A percentile compares a stretch with the other conserved stretches of the same genome.
These are phyloP conservation scores for Elephantulus edwardii DNA, from an alignment of 2,113 vertebrate species.

Conservation along the genomic window DNA sequence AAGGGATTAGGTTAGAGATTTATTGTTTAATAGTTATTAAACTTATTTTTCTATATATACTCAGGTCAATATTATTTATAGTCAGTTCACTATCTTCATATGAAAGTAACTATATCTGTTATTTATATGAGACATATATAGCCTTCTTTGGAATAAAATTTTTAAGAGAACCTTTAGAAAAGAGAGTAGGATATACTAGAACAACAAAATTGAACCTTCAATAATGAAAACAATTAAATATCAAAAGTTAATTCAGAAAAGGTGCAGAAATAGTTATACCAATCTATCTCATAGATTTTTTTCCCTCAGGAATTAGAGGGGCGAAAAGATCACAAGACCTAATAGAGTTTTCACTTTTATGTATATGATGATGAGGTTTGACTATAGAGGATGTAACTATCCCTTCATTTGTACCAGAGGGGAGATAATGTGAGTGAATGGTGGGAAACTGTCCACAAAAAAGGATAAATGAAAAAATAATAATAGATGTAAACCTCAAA, in stretches of 20 bases:
- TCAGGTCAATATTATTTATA: not conserved
- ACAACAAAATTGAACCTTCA: not conserved
- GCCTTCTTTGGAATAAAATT: not conserved
- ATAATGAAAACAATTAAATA: not conserved
- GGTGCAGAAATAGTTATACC: not conserved
- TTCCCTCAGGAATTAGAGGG: not conserved
- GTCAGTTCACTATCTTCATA: not conserved
- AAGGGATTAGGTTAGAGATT: not conserved
- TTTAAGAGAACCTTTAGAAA: not conserved
- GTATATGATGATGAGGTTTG: not conserved
- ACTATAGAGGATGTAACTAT: accelerated
- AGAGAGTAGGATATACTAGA: not conserved
- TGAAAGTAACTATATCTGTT: no score
- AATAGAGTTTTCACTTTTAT: not conserved
- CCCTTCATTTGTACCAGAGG: not conserved
- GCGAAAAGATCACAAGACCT: not conserved
- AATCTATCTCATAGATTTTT: not conserved
- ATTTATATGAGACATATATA: not conserved
- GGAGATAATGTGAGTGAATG: not conserved
- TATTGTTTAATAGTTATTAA: not conserved
- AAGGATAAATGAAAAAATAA: not conserved
- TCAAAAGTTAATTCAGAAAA: not conserved
- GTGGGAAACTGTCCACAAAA: not conserved
- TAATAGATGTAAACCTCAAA: no score
- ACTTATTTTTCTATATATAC: not conserved